Conservation (phyloP, 2,888 invertebrate genomes). For the Meloe dianella region DNA sequence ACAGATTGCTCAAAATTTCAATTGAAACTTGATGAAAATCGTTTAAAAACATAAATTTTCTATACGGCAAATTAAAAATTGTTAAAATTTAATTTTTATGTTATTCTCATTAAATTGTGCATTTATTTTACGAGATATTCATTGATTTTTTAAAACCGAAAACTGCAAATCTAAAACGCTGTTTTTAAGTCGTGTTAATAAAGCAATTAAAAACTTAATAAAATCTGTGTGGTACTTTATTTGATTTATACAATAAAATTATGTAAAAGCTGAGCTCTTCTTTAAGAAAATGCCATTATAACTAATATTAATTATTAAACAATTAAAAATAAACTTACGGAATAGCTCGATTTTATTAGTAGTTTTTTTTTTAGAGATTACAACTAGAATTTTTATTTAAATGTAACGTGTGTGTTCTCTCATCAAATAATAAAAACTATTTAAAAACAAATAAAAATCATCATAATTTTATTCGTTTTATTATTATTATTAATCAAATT, state of each 20-base stretch:
- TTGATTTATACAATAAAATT: conserved; percentile 22
- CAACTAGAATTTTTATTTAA: conserved; percentile 16
- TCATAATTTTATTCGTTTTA: conserved; percentile 12
- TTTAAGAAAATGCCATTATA: conserved; percentile 31
- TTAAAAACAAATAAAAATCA: conserved; percentile 21
- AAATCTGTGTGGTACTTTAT: conserved; percentile 6
- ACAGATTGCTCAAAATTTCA: neutral
- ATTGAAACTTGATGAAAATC: neutral
- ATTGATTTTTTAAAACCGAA: neutral
- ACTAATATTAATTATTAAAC: neutral
- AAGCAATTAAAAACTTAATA: neutral
- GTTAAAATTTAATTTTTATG: neutral
- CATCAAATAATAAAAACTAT: conserved; percentile 17
- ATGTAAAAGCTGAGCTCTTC: conserved; percentile 42
- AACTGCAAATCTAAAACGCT: neutral
- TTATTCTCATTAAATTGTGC: neutral
- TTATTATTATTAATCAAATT: conserved; percentile 17
- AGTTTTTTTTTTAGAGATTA: conserved; percentile 22
- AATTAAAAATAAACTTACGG: conserved; percentile 30
- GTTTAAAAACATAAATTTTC: neutral
- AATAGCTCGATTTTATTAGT: conserved; percentile 35
- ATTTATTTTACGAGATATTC: neutral
- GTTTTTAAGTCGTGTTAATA: neutral
- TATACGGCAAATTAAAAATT: neutral
- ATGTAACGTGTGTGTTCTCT: conserved; percentile 32